Conservation (phyloP, 2,888 invertebrate genomes). For the Caradrina kadenii region DNA sequence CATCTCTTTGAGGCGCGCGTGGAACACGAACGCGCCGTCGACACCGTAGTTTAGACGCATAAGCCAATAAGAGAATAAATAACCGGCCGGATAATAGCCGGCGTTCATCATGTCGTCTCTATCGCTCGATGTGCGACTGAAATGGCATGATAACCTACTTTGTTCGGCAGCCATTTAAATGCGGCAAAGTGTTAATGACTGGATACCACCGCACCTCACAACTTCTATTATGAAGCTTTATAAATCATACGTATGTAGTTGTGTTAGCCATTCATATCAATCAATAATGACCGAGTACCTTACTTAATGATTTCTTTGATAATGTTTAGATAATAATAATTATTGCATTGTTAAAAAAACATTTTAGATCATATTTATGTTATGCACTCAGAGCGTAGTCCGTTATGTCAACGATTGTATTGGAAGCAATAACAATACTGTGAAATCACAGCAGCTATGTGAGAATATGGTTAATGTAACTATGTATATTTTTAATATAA, state of each 20-base stretch:
- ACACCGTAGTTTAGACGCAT: too few relatives aligned
- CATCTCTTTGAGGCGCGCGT: too few relatives aligned
- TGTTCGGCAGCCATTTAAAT: neutral
- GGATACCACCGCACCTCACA: neutral
- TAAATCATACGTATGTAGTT: too few relatives aligned
- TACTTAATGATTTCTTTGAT: constrained; percentile 23
- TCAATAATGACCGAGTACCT: constrained; percentile 41
- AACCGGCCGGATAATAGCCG: too few relatives aligned
- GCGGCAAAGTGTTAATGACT: neutral
- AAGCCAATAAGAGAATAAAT: too few relatives aligned
- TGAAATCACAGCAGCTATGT: constrained; percentile 64
- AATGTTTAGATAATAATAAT: constrained; percentile 34
- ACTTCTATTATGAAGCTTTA: too few relatives aligned
- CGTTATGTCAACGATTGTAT: constrained; percentile 47
- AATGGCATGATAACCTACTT: neutral
- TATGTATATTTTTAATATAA: constrained; percentile 86
- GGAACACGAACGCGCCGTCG: too few relatives aligned
- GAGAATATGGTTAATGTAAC: constrained; percentile 70
- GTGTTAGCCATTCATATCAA: neutral
- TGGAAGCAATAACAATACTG: constrained; percentile 76
- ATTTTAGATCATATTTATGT: constrained; percentile 61
- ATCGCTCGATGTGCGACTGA: neutral
- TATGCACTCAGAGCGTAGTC: constrained; percentile 61
- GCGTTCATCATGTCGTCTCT: too few relatives aligned
- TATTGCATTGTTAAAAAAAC: constrained; percentile 59